A percentile compares a stretch with the other conserved stretches of the same genome.
These are phyloP conservation scores for Chaetops frenatus DNA, from an alignment of 2,113 vertebrate species.

Conservation along the genomic window DNA sequence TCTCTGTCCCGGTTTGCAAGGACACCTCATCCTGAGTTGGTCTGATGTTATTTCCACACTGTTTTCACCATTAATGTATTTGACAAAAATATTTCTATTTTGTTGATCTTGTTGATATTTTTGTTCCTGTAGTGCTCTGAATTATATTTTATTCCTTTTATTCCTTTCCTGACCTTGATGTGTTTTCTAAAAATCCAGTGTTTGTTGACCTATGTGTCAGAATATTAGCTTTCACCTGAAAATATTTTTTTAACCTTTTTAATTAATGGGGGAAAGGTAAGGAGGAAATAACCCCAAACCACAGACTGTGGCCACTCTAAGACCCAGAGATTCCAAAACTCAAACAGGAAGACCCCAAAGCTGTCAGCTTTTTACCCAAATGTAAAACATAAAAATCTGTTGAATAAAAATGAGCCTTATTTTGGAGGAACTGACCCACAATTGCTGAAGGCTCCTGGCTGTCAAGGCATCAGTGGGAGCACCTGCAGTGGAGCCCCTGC, in stretches of 20 bases:
- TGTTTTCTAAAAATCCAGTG: neutral
- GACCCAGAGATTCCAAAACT: neutral
- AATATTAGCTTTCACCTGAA: neutral
- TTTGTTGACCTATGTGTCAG: neutral
- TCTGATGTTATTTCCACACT: neutral
- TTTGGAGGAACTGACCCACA: neutral
- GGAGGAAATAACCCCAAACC: neutral
- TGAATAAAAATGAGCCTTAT: neutral
- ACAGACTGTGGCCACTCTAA: neutral
- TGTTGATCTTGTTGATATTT: too few species aligned
- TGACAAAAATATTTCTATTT: neutral
- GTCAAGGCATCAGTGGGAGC: neutral
- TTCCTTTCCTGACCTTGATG: neutral
- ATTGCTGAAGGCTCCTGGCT: neutral
- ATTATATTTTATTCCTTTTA: neutral
- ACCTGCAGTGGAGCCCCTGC: neutral
- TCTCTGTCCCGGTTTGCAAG: neutral
- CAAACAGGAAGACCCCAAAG: neutral
- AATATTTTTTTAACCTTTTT: neutral
- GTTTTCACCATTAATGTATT: neutral
- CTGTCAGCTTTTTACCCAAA: neutral
- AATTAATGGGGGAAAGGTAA: neutral
- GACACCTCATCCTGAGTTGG: neutral
- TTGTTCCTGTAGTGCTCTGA: neutral
- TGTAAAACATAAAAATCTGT: neutral